Percentiles rank a stretch among this genome's conserved stretches.
Conservation (phyloP, 2,888 invertebrate genomes). For the Hirtodrosophila trivittata region DNA sequence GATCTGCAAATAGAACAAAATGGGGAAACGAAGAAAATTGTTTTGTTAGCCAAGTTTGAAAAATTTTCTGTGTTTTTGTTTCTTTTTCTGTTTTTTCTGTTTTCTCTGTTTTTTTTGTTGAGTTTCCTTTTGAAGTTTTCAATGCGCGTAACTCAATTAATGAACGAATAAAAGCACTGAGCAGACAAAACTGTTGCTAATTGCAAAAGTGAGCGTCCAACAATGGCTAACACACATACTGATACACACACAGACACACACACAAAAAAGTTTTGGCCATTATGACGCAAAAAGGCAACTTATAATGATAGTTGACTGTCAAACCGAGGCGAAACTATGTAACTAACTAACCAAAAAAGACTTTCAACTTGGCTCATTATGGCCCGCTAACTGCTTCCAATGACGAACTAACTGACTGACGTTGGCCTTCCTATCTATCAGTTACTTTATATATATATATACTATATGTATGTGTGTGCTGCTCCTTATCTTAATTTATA, state of each 20-base stretch:
- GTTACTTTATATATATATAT: slow-evolving; percentile 1
- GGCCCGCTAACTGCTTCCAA: slow-evolving; percentile 46
- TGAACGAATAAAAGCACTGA: slow-evolving; percentile 69
- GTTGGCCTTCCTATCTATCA: neutral
- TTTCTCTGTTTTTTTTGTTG: slow-evolving; percentile 12
- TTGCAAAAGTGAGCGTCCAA: slow-evolving; percentile 64
- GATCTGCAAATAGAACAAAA: slow-evolving; percentile 90
- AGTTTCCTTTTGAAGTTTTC: slow-evolving; percentile 42
- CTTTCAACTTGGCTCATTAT: slow-evolving; percentile 64
- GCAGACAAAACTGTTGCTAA: slow-evolving; percentile 80
- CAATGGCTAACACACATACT: slow-evolving; percentile 36
- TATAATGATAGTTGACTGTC: slow-evolving; percentile 81
- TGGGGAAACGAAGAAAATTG: slow-evolving; percentile 11
- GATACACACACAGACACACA: slow-evolving; percentile 13
- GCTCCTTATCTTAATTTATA: slow-evolving; percentile 47
- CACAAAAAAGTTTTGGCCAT: slow-evolving; percentile 75
- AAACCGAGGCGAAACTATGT: slow-evolving; percentile 66
- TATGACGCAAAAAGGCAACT: slow-evolving; percentile 78
- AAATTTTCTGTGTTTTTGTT: slow-evolving; percentile 3
- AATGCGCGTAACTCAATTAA: slow-evolving; percentile 74
- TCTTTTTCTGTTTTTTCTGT: slow-evolving; percentile 21
- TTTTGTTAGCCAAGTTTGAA: slow-evolving; percentile 40
- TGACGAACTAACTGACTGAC: slow-evolving; percentile 45
- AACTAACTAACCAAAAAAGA: slow-evolving; percentile 61
- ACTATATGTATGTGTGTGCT: too few species aligned